A percentile compares a stretch with the other conserved stretches of the same genome.
These are phyloP conservation scores for Ganaspis brasiliensis DNA, from an alignment of 2,888 invertebrate species.

Conservation along the genomic window DNA sequence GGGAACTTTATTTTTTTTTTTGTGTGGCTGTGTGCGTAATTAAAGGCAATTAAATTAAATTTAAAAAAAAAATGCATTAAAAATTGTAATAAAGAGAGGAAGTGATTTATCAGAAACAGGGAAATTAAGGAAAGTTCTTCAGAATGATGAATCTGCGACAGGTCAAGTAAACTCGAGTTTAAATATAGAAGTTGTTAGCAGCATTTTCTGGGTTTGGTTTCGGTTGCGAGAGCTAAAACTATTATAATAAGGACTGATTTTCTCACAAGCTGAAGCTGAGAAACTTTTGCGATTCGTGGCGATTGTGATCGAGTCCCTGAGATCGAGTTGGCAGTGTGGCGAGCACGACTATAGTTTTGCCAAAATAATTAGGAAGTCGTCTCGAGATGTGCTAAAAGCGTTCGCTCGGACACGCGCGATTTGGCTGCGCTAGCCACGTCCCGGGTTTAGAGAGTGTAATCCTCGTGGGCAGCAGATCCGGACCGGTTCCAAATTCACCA, in stretches of 20 bases:
- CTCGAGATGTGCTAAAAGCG: slow-evolving; percentile 84
- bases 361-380: slow-evolving; percentile 91
- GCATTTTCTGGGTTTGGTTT: slow-evolving; percentile 26
- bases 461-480: slow-evolving; percentile 71
- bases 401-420: slow-evolving; percentile 83
- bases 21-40: too few species aligned
- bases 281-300: slow-evolving; percentile 40
- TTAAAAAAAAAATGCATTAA: background rate
- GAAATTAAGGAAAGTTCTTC: background rate
- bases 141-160: background rate
- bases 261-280: slow-evolving; percentile 19
- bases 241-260: slow-evolving; percentile 30
- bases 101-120: too few species aligned
- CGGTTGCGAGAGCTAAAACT: slow-evolving; percentile 1
- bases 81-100: background rate
- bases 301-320: slow-evolving; percentile 59
- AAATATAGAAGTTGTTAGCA: slow-evolving; percentile 26
- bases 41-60: too few species aligned
- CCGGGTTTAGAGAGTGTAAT: slow-evolving; percentile 81
- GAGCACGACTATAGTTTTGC: slow-evolving; percentile 82
- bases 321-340: slow-evolving; percentile 60
- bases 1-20: too few species aligned
- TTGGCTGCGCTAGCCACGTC: slow-evolving; percentile 78
- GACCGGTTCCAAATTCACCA: slow-evolving; percentile 36
- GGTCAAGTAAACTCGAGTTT: background rate